These are phyloP conservation scores for Chloropsis hardwickii DNA, from an alignment of 2,113 vertebrate species.

Conservation along the genomic window DNA sequence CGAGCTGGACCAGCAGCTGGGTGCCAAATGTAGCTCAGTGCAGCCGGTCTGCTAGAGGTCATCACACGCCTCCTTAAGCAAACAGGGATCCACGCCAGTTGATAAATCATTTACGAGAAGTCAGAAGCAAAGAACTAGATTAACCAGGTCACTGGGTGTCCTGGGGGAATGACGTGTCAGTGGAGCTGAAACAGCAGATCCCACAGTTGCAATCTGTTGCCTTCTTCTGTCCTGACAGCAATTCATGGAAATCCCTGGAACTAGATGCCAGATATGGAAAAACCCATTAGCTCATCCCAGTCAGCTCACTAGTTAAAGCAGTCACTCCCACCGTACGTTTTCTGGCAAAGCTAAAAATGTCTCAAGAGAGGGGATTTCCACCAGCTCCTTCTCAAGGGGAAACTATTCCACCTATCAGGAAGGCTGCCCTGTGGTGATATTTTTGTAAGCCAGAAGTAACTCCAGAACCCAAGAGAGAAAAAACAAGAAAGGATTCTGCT, in stretches of 20 bases:
- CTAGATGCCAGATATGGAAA: conserved; percentile 57
- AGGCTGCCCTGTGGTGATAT: background rate
- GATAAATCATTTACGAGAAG: conserved; percentile 73
- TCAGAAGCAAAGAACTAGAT: conserved; percentile 69
- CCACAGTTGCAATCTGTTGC: conserved; percentile 53
- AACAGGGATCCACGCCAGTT: conserved; percentile 72
- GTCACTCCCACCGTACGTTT: background rate
- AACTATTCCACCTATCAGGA: conserved; percentile 59
- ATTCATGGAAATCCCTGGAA: conserved; percentile 64
- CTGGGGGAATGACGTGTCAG: conserved; percentile 65
- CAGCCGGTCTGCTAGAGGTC: conserved; percentile 55
- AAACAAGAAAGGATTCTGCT: background rate
- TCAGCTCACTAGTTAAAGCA: conserved; percentile 30
- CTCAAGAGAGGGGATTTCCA: conserved; percentile 59
- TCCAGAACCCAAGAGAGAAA: background rate
- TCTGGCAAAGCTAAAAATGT: conserved; percentile 50
- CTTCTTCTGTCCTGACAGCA: conserved; percentile 27
- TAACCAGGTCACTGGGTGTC: conserved; percentile 73
- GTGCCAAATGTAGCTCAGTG: conserved; percentile 46
- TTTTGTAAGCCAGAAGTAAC: conserved; percentile 46
- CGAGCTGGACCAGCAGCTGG: background rate
- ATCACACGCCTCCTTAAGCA: conserved; percentile 69
- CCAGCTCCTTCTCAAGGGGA: conserved; percentile 13
- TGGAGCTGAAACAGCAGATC: conserved; percentile 72
- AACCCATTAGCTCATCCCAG: conserved; percentile 59